Evolutionary conservation across 2,888 invertebrate species (phyloP), one percentile per base, ranked within the genome.

Genomic region (Andrena bicolor): DNA sequence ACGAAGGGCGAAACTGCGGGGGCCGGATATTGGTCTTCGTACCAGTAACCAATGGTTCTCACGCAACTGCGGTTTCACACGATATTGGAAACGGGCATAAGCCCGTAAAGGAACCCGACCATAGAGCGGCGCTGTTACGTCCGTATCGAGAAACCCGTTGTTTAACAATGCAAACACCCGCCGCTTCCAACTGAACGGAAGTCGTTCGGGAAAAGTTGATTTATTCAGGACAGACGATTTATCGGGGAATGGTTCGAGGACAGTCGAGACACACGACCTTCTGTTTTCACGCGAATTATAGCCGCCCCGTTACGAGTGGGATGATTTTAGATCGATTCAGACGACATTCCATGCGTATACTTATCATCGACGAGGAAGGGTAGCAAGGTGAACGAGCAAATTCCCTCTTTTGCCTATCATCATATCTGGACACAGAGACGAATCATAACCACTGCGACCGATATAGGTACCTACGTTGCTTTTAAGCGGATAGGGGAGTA

Each of bases 11-110:
- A 69, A 80, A 83, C 82, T 72, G 68, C 58, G 13, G 28, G 41
- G 56, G 23, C 58, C 70, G 83, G 83, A 86, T 86, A 88, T 87
- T 84, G 83, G 81, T 41, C 71, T 76, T 35, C 51, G 82, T 35
- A 61, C 49, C 71, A 82, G 76, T 73, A 76, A 68, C 84, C 85
- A 78, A 77, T 65, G 85, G 76, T 82, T 85, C 85, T 85, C 85
- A 76, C 85, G 85, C 81, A 81, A 84, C 84, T 84, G 72, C 73
- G 81, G 74, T 81, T 73, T 81, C 81, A 80, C 84, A 66, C 69
- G 81, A 77, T 80, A 81, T 84, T 75, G 81, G 77, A 84, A 80
- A 80, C 84, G 58, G 53, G 63, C 53, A 64, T 73, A 60, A 74
- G 68, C 80, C 63, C 65, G 76, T 70, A 48, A 84, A 74, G 84